A percentile compares a stretch with the other conserved stretches of the same genome.
These are phyloP conservation scores for Rattus rattus DNA, from an alignment of 2,113 vertebrate species.

Conservation along the genomic window DNA sequence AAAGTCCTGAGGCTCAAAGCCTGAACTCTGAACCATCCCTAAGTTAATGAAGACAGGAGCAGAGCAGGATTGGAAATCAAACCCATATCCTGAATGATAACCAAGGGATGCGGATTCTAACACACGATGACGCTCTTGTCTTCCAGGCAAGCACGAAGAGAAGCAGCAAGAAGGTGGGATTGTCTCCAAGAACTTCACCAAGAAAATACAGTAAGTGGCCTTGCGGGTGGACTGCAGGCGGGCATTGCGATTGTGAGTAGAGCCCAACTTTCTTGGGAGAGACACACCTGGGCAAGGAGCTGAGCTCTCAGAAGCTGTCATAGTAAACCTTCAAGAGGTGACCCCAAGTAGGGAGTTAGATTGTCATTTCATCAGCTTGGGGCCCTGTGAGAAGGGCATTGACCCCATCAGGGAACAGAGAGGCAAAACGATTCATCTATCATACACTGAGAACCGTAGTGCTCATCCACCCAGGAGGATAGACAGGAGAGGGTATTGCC, in stretches of 20 bases:
- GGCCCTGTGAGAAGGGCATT: not conserved
- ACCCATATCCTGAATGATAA: accelerated
- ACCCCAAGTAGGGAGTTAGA: not conserved
- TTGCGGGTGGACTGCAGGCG: accelerated
- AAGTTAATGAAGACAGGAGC: not conserved
- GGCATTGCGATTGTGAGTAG: accelerated
- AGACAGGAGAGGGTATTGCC: not conserved
- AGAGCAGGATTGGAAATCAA: not conserved
- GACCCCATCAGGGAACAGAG: not conserved
- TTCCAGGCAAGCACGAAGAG: constrained; percentile 95
- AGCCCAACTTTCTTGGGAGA: not conserved
- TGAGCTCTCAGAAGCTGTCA: not conserved
- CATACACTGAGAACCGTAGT: not conserved
- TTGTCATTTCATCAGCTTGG: not conserved
- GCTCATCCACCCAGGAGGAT: accelerated
- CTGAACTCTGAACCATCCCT: not conserved
- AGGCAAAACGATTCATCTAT: too few relatives aligned
- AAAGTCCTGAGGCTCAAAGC: not conserved
- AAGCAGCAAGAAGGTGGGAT: constrained; percentile 98
- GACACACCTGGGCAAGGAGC: not conserved
- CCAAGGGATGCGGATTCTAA: not conserved
- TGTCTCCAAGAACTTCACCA: constrained; percentile 99
- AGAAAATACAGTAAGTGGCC: constrained; percentile 98
- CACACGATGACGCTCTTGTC: constrained; percentile 9
- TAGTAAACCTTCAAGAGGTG: not conserved